phyloP scores from a whole-genome alignment of 1,140 invertebrate species.

The Hetaerina americana region DNA sequence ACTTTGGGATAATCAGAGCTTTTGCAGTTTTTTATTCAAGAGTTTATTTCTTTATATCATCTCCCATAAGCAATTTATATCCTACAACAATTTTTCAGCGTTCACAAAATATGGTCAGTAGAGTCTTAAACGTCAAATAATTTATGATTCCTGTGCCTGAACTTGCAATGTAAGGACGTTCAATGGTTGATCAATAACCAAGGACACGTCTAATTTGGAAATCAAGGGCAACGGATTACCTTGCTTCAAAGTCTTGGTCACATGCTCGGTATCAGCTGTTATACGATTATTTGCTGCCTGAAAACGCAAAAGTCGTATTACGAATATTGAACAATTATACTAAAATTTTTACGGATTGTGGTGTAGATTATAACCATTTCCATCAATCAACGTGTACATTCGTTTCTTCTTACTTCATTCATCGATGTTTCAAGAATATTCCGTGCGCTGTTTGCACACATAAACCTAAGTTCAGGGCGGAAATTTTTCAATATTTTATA shows the following conservation, averaged over 20 bases:
- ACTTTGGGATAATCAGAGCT: too few species aligned
- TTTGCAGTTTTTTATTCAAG: too few species aligned
- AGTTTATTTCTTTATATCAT: too few species aligned
- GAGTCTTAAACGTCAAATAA: too few species aligned
- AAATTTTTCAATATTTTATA: background rate
- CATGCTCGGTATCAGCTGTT: background rate
- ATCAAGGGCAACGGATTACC: background rate
- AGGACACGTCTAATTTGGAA: background rate
- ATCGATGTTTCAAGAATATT: background rate
- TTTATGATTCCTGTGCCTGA: background rate
- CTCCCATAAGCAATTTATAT: too few species aligned
- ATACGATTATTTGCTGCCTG: background rate
- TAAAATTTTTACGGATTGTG: background rate
- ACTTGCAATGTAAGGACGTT: background rate
- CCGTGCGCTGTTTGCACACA: background rate
- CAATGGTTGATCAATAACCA: background rate
- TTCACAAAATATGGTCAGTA: too few species aligned
- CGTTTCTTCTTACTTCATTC: background rate
- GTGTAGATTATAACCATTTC: background rate
- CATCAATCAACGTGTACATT: background rate
- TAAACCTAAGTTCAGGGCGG: background rate
- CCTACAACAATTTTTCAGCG: too few species aligned
- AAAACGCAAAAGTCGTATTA: background rate
- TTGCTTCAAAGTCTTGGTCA: background rate
- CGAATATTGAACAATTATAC: background rate